phyloP scores from a whole-genome alignment of 1,140 invertebrate species.

The Mizuhopecten yessoensis region DNA sequence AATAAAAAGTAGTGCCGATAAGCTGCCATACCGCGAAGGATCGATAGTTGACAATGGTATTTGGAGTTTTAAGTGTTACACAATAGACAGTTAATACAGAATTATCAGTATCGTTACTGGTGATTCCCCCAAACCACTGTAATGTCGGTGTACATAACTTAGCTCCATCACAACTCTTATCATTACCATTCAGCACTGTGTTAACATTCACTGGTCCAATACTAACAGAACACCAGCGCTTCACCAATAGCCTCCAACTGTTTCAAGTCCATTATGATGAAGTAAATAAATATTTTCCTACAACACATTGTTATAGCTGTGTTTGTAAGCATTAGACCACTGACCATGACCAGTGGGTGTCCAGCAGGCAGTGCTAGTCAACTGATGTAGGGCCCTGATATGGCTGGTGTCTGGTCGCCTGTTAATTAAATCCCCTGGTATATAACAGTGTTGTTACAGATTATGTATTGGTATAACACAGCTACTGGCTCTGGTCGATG shows the following conservation, averaged over 20 bases:
- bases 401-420: background rate
- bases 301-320: background rate
- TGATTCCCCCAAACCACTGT: background rate
- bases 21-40: too few species aligned
- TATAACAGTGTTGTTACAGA: conserved; percentile 10
- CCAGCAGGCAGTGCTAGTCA: background rate
- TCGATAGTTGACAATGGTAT: too few species aligned
- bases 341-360: background rate
- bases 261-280: background rate
- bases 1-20: too few species aligned
- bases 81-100: too few species aligned
- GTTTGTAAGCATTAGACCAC: background rate
- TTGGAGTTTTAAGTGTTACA: too few species aligned
- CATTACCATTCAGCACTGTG: background rate
- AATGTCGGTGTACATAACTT: background rate
- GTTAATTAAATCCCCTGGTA: background rate
- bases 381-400: background rate
- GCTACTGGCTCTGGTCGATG: background rate
- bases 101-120: too few species aligned
- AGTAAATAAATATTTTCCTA: background rate
- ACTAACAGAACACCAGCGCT: background rate
- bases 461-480: conserved; percentile 5
- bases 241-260: background rate
- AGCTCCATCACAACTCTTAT: background rate
- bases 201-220: background rate